Evolutionary conservation across 2,888 invertebrate genomes (phyloP).

Genomic region (Rotaria magnacalcarata): DNA sequence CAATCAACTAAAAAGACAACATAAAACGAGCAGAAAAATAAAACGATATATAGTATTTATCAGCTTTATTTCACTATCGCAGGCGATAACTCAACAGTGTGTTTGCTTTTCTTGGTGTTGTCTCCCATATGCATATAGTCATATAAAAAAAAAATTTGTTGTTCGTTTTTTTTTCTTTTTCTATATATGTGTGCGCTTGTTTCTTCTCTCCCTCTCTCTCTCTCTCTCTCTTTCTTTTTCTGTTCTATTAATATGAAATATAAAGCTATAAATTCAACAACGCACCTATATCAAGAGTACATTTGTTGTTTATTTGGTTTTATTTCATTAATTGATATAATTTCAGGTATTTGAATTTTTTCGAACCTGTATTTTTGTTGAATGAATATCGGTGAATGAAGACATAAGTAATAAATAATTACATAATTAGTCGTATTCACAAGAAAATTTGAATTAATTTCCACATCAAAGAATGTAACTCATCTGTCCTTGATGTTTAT

Average conservation of each 20-base stretch:
- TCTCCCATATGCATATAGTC: conserved; percentile 26
- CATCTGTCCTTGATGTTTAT: no score
- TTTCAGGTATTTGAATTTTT: no score
- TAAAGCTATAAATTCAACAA: not conserved
- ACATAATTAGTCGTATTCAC: no score
- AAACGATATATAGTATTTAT: not conserved
- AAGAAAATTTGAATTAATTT: no score
- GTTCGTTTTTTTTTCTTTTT: not conserved
- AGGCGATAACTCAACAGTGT: conserved; percentile 14
- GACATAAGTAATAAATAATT: no score
- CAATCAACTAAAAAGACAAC: conserved; percentile 25
- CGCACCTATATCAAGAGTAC: not conserved
- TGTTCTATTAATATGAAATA: conserved; percentile 25
- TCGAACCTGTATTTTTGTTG: no score
- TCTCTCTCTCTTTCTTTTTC: not conserved
- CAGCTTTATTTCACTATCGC: conserved; percentile 12
- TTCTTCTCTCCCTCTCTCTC: not conserved
- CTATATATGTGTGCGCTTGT: not conserved
- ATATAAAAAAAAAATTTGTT: conserved; percentile 21
- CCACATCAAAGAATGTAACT: no score
- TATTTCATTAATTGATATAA: no score
- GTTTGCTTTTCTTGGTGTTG: conserved; percentile 4
- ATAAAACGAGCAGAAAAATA: not conserved
- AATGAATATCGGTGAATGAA: no score
- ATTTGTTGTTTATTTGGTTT: not conserved